Percentiles rank a stretch among this genome's conserved stretches.
Evolutionary conservation across 2,113 vertebrate genomes (phyloP).

Genomic region (Semicossyphus pulcher): DNA sequence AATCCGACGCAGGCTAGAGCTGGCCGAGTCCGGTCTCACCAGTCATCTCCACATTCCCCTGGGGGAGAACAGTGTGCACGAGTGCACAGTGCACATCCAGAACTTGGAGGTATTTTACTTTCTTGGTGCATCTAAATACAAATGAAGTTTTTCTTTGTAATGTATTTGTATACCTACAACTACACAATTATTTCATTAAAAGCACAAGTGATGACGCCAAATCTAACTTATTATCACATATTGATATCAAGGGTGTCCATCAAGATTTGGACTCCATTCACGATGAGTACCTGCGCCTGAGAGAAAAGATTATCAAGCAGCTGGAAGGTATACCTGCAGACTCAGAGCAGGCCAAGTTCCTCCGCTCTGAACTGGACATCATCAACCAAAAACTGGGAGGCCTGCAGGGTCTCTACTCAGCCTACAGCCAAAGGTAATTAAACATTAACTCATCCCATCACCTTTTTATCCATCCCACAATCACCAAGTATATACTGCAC

Average conservation of each 20-base stretch:
- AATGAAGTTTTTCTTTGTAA: neutral
- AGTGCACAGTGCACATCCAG: constrained; percentile 89
- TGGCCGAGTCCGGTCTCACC: constrained; percentile 85
- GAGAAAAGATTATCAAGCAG: constrained; percentile 79
- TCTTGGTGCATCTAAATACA: neutral
- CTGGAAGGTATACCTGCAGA: constrained; percentile 70
- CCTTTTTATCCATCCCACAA: neutral
- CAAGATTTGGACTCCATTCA: constrained; percentile 76
- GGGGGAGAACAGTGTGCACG: constrained; percentile 88
- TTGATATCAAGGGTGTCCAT: constrained; percentile 68
- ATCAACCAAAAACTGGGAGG: constrained; percentile 91
- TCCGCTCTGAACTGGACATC: constrained; percentile 86
- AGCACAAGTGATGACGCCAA: neutral
- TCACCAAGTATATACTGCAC: too few species aligned
- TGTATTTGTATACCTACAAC: too few species aligned
- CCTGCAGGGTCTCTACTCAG: constrained; percentile 88
- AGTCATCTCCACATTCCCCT: constrained; percentile 86
- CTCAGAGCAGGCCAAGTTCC: constrained; percentile 79
- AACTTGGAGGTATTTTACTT: constrained; percentile 86
- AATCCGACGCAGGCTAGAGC: constrained; percentile 88
- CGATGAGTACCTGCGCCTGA: constrained; percentile 79
- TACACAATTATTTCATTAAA: neutral
- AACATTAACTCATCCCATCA: neutral
- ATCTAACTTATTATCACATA: neutral
- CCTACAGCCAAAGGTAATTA: constrained; percentile 90